Evolutionary conservation across 2,113 vertebrate genomes (phyloP), one percentile per base, ranked within the genome.

Genomic region (Rhodinocichla rosea): DNA sequence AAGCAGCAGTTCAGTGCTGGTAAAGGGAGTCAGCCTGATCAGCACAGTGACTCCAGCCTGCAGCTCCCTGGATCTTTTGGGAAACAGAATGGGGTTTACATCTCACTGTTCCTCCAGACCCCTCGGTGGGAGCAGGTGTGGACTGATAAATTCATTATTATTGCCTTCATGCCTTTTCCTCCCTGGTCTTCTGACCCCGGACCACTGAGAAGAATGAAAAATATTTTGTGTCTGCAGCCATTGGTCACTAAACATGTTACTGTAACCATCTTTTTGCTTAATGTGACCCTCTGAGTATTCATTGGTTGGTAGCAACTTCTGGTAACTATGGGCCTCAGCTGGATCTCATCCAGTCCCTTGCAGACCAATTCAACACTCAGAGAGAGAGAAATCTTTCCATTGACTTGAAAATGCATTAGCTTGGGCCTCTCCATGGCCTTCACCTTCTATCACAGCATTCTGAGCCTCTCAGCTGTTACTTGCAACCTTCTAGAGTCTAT

Each of bases 311-410:
- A 93, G 77, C 75, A 94, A 79, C 65, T 91, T 85, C 90, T 94
- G 65, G 87, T 93, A 95, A 90, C 84, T 85, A 60, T 80, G 85
- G 88, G 94, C 92, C 90, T 90, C 92, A 91, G 5, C 3, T 94
- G 92, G 82, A 93, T 73, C 40, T 64, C 62, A 79, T 93, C 88
- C 95, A 95, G 87, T 90, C 74, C 63, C 59, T 92, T 1, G 0
- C 82, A 88, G 94, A 88, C 67, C 57, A 55, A 26, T 87, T 94
- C 93, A 93, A 10, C 85, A 53, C 70, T 77, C 26, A 16, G 62
- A 91, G 62, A 91, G 44, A 79, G 47, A 75, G 69, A 55, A 95
- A 95, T 92, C 85, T 92, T 96, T 96, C 95, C 62, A 69, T 33
- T 2, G 6, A 64, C 78, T 94, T 91, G 69, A 73, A 90, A 94